A percentile compares a stretch with the other conserved stretches of the same genome.
These are phyloP conservation scores for Chymomyza fuscimana DNA, from an alignment of 2,888 invertebrate genomes.

Conservation along the genomic window DNA sequence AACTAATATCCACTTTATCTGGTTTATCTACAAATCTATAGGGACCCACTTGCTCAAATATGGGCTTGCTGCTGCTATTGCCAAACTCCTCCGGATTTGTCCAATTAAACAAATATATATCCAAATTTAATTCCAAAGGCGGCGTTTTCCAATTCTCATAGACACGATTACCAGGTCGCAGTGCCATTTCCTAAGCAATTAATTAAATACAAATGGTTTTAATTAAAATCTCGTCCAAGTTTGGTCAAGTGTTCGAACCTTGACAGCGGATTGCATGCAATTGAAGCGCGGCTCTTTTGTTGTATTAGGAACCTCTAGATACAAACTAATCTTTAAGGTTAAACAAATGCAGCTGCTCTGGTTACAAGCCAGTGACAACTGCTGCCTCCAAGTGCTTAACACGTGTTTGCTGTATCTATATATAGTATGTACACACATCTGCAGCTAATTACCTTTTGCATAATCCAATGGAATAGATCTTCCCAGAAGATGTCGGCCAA, in stretches of 20 bases:
- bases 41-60: slow-evolving; percentile 82
- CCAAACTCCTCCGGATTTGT: slow-evolving; percentile 86
- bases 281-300: slow-evolving; percentile 52
- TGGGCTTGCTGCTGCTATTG: slow-evolving; percentile 82
- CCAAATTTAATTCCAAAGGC: slow-evolving; percentile 83
- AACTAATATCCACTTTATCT: slow-evolving; percentile 86
- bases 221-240: slow-evolving; percentile 55
- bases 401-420: neutral
- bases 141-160: slow-evolving; percentile 87
- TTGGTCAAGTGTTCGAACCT: slow-evolving; percentile 7
- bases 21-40: slow-evolving; percentile 85
- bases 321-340: slow-evolving; percentile 26
- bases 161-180: slow-evolving; percentile 83
- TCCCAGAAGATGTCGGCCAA: slow-evolving; percentile 79
- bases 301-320: slow-evolving; percentile 31
- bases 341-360: slow-evolving; percentile 58
- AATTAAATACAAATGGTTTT: slow-evolving; percentile 43
- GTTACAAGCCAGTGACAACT: slow-evolving; percentile 2
- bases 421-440: neutral
- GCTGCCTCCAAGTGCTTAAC: slow-evolving; percentile 15
- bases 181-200: slow-evolving; percentile 82
- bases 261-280: slow-evolving; percentile 23
- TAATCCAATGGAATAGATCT: slow-evolving; percentile 76
- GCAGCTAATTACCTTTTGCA: slow-evolving; percentile 74
- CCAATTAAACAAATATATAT: slow-evolving; percentile 89